These are phyloP conservation scores for Sciurus vulgaris DNA, from an alignment of 2,797 vertebrate genomes.

Conservation along the genomic window DNA sequence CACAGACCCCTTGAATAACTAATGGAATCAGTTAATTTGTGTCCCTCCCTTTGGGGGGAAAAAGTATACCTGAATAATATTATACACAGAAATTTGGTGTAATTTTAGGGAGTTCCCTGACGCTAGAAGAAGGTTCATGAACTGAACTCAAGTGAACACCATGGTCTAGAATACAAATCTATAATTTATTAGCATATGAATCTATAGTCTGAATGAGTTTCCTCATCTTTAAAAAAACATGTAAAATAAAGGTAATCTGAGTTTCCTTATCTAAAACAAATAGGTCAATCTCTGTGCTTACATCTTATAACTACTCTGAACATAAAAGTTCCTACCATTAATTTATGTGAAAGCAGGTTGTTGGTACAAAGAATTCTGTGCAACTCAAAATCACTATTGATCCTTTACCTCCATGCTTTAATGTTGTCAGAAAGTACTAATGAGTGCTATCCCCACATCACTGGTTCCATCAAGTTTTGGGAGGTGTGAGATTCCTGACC, in stretches of 20 bases:
- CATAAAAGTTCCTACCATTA: background rate
- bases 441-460: background rate
- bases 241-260: background rate
- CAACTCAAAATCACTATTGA: background rate
- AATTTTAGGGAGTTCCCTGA: background rate
- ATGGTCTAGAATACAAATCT: background rate
- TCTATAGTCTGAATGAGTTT: background rate
- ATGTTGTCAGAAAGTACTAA: background rate
- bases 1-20: background rate
- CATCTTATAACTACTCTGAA: background rate
- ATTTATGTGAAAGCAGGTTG: background rate
- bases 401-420: background rate
- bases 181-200: background rate
- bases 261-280: background rate
- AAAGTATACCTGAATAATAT: background rate
- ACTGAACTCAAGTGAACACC: background rate
- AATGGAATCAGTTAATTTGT: background rate
- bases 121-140: background rate
- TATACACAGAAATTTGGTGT: background rate
- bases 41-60: background rate
- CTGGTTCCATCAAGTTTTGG: background rate
- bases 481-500: background rate
- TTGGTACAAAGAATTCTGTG: background rate
- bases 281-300: background rate
- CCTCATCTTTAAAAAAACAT: background rate